phyloP scores from a whole-genome alignment of 1,140 invertebrate genomes.

The Drepana arcuata region DNA sequence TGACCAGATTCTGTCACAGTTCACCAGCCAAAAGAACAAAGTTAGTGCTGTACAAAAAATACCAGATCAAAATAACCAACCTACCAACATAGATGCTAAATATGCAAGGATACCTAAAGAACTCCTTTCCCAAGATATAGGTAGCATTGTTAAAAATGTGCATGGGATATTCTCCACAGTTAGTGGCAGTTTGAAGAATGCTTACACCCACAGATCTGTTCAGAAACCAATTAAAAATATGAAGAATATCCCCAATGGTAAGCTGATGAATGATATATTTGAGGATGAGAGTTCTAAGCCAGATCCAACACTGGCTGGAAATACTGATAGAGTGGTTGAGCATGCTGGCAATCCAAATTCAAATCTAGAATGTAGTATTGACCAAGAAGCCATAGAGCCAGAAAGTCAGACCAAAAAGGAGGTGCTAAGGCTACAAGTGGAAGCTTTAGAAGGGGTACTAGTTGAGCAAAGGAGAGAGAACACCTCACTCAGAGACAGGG shows the following conservation, averaged over 20 bases:
- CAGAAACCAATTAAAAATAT: conserved; percentile 34
- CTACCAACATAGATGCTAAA: conserved; percentile 22
- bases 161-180: conserved; percentile 60
- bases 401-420: conserved; percentile 17
- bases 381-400: conserved; percentile 6
- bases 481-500: conserved; percentile 28
- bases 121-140: conserved; percentile 49
- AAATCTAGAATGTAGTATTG: too few relatives aligned
- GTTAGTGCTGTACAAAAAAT: conserved; percentile 43
- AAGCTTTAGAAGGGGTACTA: conserved; percentile 45
- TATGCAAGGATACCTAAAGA: conserved; percentile 49
- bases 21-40: conserved; percentile 43
- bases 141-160: conserved; percentile 59
- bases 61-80: conserved; percentile 19
- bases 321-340: too few relatives aligned
- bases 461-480: conserved; percentile 53
- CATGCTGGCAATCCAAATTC: too few relatives aligned
- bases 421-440: conserved; percentile 42
- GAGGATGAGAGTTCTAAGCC: too few relatives aligned
- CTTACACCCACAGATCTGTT: conserved; percentile 35
- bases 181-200: conserved; percentile 55
- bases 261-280: conserved; percentile 58
- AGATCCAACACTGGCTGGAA: too few relatives aligned
- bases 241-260: conserved; percentile 39
- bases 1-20: conserved; percentile 49